Percentiles rank a stretch among this genome's conserved stretches.
These are phyloP conservation scores for Pipra filicauda DNA, from an alignment of 2,113 vertebrate genomes.

Conservation along the genomic window DNA sequence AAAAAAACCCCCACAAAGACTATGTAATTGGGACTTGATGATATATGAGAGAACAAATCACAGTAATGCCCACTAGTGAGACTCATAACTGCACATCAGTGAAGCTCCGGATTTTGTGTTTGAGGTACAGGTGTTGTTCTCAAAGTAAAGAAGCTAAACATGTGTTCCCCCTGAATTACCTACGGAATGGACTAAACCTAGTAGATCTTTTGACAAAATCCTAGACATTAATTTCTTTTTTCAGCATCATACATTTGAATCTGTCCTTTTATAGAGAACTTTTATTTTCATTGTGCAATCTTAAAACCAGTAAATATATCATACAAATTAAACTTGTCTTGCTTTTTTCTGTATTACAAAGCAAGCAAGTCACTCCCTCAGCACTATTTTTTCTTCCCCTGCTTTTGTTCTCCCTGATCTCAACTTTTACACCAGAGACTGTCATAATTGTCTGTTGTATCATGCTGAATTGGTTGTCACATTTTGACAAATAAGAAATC, in stretches of 20 bases:
- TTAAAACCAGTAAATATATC: background rate
- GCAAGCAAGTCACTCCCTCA: rapidly evolving
- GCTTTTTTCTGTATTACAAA: background rate
- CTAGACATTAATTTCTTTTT: background rate
- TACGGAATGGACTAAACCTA: background rate
- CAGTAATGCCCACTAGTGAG: background rate
- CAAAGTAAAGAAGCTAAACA: background rate
- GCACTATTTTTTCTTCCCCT: background rate
- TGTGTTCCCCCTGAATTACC: rapidly evolving
- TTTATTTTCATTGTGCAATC: background rate
- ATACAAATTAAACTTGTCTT: background rate
- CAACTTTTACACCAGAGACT: background rate
- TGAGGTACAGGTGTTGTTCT: background rate
- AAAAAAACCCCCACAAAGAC: background rate
- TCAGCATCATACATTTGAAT: background rate
- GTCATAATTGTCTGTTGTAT: background rate
- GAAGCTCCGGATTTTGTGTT: background rate
- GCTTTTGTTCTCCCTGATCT: background rate
- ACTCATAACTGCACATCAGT: background rate
- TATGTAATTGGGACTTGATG: background rate
- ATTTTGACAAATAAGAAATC: background rate
- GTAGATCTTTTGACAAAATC: background rate
- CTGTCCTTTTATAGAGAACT: background rate
- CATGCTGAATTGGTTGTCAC: background rate
- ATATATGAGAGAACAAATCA: background rate